A percentile compares a stretch with the other conserved stretches of the same genome.
Evolutionary conservation across 1,140 invertebrate species (phyloP).

Genomic region (Hypsibius dujardini): DNA sequence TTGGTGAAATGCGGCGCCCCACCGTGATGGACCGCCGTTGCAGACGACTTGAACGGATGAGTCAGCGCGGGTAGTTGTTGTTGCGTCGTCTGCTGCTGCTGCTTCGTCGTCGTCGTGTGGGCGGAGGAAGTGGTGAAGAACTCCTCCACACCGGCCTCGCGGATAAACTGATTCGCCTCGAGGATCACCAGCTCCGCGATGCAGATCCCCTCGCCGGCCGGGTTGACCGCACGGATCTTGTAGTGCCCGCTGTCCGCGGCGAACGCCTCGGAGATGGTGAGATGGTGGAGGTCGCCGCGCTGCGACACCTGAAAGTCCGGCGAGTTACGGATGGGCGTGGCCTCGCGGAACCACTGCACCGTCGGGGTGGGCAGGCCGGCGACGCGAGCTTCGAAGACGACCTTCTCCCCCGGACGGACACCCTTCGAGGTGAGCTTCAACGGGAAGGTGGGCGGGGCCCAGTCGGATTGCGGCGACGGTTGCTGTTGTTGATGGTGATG

Average conservation of each 20-base stretch:
- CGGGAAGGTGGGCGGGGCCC: background rate
- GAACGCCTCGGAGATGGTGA: slow-evolving; percentile 48
- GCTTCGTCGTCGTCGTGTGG: background rate
- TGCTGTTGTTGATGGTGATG: too few species aligned
- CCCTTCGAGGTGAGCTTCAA: slow-evolving; percentile 30
- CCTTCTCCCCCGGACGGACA: slow-evolving; percentile 36
- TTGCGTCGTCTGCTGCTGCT: background rate
- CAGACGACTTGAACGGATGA: too few species aligned
- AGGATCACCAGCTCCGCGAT: slow-evolving; percentile 6
- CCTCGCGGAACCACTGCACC: slow-evolving; percentile 72
- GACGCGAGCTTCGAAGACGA: slow-evolving; percentile 49
- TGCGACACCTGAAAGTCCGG: slow-evolving; percentile 52
- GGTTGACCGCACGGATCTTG: slow-evolving; percentile 56
- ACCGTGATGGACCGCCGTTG: too few species aligned
- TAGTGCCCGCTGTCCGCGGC: slow-evolving; percentile 64
- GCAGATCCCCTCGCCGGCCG: slow-evolving; percentile 46
- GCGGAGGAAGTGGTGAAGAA: background rate
- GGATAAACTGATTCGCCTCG: background rate
- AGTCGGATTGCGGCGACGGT: background rate
- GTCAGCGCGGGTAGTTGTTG: too few species aligned
- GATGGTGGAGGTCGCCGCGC: slow-evolving; percentile 45
- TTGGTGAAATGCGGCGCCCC: background rate
- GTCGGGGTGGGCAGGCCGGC: slow-evolving; percentile 49
- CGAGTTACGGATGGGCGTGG: slow-evolving; percentile 51
- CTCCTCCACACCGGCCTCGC: background rate